Base-by-base conservation (phyloP, 2,797 vertebrate species). In the Cygnus olor region DNA sequence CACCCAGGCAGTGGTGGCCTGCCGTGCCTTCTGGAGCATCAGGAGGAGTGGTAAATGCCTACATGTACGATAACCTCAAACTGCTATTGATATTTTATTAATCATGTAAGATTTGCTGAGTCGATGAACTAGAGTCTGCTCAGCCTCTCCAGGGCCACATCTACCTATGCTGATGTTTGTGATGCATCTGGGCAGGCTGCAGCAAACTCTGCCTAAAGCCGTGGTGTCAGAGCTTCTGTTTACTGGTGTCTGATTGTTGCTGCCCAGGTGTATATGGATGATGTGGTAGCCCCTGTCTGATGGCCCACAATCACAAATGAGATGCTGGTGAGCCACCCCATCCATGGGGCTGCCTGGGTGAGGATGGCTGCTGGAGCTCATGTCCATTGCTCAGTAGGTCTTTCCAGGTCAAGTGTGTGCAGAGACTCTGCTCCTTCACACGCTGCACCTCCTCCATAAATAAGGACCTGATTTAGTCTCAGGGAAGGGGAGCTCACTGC, bases 351-450 rank as follows among this genome's bases (percentile, higher is more conserved):
- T 28, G 38, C 53, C 2, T 32, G 56, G 40, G 13, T 18, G 22
- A 53, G 79, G 79, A 58, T 13, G 53, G 65, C 42, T 90, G 44
- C 89, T 40, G 84, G 38, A 92, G 89, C 58, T 15, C 16, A 5
- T 34, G 38, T 36, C 49, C 69, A 53, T 58, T 85, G 27, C 92
- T 85, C 72, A 21, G 1, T 7, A 88, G 94, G 95, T 94, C 85
- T 85, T 95, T 53, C 87, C 85, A 96, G 92, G 96, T 93, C 94
- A 94, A 57, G 91, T 0, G 19, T 78, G 28, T 89, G 88, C 88
- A 51, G 83, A 85, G 76, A 11, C 74, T 94, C 90, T 25, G 80
- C 77, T 92, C 76, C 82, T 91, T 38, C 74, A 45, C 56, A 6
- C 4, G 0, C 71, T 28, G 66, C 88, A 86, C 80, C 88, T 95